Base-by-base conservation (phyloP, 2,888 invertebrate species). In the Pseudanteris insignis region DNA sequence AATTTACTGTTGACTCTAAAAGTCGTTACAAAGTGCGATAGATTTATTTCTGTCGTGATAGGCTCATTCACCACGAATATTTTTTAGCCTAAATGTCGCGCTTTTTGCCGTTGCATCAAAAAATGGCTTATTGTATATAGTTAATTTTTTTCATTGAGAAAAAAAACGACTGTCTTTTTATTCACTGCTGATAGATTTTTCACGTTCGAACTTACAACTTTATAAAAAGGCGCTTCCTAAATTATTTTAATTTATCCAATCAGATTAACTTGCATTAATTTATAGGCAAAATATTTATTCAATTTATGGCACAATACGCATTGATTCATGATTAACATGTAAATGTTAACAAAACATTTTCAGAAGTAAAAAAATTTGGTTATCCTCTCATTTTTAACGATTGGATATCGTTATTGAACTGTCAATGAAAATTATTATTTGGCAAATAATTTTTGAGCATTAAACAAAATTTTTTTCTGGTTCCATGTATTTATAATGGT, bases 81-180 rank as follows among this genome's bases (percentile, higher is more conserved):
- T 5, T 14, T 18, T 18, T n/a, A 2, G 9, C 26, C 9, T 33
- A n/a, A n/a, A n/a, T n/a, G 28, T 48, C 38, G 9, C 11, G 24
- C 13, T 12, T 24, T 6, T 29, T 11, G 15, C 9, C 12, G 6
- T 43, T 12, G 12, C 24, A 18, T 29, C 3, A n/a, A 6, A 44
- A 12, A 0, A 15, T 3, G 15, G 3, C 14, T 29, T 37, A 11
- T 15, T 53, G 57, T 57, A 57, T 33, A 62, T 57, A 57, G 34
- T 48, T 53, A 25, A 38, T 40, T 28, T 46, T 40, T 46, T 38
- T 11, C 28, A 40, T 41, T 55, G 40, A 12, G 8, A 43, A 3
- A 18, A 25, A 24, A 13, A 38, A 28, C 24, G 30, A 55, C 33
- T 47, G 46, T 28, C 33, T 55, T 47, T 47, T 40, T 25, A 32